Evolutionary conservation across 1,140 invertebrate species (phyloP).

Genomic region (Bombyx mori): DNA sequence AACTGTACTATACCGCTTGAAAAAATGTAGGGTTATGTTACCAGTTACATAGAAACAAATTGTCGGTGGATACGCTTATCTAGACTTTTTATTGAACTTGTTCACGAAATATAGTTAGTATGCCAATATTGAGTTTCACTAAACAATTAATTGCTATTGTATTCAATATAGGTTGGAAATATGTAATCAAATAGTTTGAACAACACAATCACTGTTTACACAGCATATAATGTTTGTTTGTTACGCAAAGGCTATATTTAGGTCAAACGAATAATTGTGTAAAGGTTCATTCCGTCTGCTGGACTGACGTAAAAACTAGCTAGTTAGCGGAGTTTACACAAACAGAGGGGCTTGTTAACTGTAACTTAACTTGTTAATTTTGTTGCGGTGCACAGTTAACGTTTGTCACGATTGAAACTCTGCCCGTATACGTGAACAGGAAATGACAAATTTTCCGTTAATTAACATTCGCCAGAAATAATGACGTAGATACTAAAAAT

Average conservation of each 20-base stretch:
- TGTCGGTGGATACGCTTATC: too few species aligned
- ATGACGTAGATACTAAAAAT: too few species aligned
- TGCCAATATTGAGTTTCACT: too few species aligned
- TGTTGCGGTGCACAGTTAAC: constrained; percentile 33
- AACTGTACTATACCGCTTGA: too few species aligned
- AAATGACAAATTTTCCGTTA: constrained; percentile 12
- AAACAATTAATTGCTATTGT: too few species aligned
- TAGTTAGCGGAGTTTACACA: constrained; percentile 63
- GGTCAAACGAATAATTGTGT: constrained; percentile 20
- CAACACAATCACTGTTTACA: constrained; percentile 1
- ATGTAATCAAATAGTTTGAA: too few species aligned
- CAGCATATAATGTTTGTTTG: too few species aligned
- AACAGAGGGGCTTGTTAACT: constrained; percentile 60
- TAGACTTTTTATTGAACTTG: too few species aligned
- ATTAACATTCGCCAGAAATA: background rate
- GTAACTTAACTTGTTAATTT: constrained; percentile 63
- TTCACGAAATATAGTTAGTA: too few species aligned
- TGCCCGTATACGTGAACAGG: constrained; percentile 8
- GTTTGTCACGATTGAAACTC: constrained; percentile 48
- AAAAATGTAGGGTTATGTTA: too few species aligned
- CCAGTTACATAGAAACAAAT: too few species aligned
- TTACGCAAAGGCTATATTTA: background rate
- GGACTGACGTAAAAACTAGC: constrained; percentile 52
- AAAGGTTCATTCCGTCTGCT: constrained; percentile 30
- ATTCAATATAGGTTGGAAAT: too few species aligned